phyloP scores from a whole-genome alignment of 2,113 vertebrate genomes.

The Tamias sibiricus region DNA sequence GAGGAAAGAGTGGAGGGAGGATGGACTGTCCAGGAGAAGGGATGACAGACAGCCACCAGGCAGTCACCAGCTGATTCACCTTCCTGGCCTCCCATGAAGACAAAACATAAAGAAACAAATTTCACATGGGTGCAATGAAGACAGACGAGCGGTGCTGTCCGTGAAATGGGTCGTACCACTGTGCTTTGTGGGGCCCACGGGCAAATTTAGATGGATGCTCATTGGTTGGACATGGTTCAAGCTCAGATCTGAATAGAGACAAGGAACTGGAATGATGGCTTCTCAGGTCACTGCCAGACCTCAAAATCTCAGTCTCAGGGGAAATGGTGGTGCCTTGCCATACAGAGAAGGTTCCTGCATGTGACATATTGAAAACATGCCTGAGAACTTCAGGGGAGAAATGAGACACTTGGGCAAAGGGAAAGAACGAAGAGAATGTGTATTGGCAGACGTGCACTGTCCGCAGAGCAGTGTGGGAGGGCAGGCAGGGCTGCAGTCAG shows the following conservation, averaged over 20 bases:
- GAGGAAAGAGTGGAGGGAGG: background rate
- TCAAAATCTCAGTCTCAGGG: background rate
- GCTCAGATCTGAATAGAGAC: background rate
- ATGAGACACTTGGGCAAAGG: background rate
- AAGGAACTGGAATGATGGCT: background rate
- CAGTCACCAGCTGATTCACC: background rate
- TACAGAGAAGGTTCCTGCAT: background rate
- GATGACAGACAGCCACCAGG: rapidly evolving
- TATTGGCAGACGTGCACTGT: background rate
- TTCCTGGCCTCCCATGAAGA: background rate
- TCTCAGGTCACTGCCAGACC: background rate
- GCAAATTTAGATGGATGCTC: background rate
- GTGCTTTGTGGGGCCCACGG: background rate
- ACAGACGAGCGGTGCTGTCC: rapidly evolving
- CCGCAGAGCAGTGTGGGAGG: background rate
- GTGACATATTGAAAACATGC: background rate
- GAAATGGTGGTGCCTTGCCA: no score
- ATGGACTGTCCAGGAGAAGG: background rate
- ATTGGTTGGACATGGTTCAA: background rate
- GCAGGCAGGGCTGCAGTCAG: background rate
- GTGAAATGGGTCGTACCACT: no score
- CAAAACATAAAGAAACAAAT: background rate
- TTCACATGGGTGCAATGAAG: rapidly evolving
- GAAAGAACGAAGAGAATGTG: background rate
- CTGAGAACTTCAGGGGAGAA: background rate